Conservation (phyloP, 2,113 vertebrate genomes). For the Hyaena hyaena region DNA sequence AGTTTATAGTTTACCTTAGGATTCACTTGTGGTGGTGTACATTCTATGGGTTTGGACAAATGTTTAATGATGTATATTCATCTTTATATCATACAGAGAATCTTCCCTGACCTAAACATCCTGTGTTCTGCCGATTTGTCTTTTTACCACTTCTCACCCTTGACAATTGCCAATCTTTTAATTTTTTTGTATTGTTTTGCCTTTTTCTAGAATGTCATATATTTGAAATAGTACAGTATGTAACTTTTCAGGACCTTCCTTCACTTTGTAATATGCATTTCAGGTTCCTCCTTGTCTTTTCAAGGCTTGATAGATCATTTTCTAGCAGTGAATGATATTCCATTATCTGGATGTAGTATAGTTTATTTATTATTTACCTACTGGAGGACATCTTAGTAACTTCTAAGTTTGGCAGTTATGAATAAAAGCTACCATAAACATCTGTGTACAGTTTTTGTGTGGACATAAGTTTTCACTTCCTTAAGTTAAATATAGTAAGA, state of each 20-base stretch:
- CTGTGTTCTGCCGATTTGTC: not conserved
- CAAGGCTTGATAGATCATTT: not conserved
- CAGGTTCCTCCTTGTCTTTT: not conserved
- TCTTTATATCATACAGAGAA: not conserved
- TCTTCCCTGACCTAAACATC: not conserved
- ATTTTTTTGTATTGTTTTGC: not conserved
- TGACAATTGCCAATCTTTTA: not conserved
- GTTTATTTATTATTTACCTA: not conserved
- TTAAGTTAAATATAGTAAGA: not conserved
- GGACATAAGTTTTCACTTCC: not conserved
- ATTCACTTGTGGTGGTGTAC: not conserved
- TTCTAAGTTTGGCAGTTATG: not conserved
- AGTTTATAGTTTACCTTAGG: not conserved
- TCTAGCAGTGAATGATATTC: not conserved
- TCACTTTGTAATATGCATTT: not conserved
- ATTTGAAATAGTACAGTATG: not conserved
- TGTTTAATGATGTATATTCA: not conserved
- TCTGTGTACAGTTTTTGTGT: not conserved
- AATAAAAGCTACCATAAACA: not conserved
- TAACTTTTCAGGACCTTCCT: not conserved
- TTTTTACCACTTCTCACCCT: not conserved
- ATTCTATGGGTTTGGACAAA: not conserved
- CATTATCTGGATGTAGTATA: not conserved
- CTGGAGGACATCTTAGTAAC: not conserved
- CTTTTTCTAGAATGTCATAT: not conserved